Evolutionary conservation across 1,140 invertebrate species (phyloP).

Genomic region (Zaprionus gabonicus): DNA sequence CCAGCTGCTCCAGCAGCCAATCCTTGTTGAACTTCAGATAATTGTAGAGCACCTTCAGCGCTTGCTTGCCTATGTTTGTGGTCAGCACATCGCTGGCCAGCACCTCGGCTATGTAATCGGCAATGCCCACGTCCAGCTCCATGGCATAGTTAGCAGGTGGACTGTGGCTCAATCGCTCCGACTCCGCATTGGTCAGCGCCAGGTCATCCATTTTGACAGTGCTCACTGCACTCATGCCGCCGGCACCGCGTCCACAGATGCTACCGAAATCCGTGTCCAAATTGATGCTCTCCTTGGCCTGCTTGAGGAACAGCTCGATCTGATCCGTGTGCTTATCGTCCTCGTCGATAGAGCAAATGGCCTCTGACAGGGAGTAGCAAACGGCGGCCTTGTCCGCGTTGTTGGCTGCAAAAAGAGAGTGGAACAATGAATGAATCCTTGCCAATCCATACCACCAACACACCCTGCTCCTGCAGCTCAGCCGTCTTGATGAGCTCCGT

Average conservation of each 20-base stretch:
- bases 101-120: conserved; percentile 85
- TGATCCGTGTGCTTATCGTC: conserved; percentile 90
- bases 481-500: conserved; percentile 86
- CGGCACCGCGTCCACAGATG: conserved; percentile 44
- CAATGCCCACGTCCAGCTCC: conserved; percentile 84
- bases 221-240: conserved; percentile 75
- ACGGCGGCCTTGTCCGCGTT: conserved; percentile 72
- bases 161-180: conserved; percentile 75
- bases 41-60: conserved; percentile 87
- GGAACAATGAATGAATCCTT: too few relatives aligned
- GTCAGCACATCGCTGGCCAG: conserved; percentile 86
- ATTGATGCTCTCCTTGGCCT: conserved; percentile 85
- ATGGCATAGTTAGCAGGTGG: conserved; percentile 79
- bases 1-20: conserved; percentile 87
- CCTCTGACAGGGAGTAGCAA: conserved; percentile 88
- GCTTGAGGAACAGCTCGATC: conserved; percentile 87
- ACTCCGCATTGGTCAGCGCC: conserved; percentile 61
- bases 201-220: conserved; percentile 82
- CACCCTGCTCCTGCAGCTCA: conserved; percentile 83
- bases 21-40: conserved; percentile 89
- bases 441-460: background rate
- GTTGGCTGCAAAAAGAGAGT: conserved; percentile 41
- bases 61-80: conserved; percentile 85
- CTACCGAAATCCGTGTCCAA: conserved; percentile 68
- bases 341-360: conserved; percentile 91